A percentile compares a stretch with the other conserved stretches of the same genome.
Conservation (phyloP, 2,888 invertebrate species). For the Watsonalla cultraria region DNA sequence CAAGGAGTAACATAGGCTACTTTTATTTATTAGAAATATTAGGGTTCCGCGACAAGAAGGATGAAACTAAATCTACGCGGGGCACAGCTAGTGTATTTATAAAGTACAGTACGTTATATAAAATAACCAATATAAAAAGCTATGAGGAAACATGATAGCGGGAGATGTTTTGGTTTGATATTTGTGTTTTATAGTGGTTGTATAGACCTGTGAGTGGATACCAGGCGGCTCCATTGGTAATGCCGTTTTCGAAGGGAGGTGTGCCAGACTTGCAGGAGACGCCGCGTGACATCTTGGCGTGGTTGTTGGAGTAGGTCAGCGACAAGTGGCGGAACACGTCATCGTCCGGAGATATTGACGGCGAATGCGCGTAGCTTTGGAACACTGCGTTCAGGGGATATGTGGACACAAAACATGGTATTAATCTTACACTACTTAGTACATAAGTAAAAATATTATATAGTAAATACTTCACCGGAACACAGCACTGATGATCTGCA, state of each 20-base stretch:
- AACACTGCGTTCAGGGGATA: slow-evolving; percentile 87
- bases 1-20: no score
- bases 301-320: slow-evolving; percentile 90
- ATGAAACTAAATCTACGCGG: no score
- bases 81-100: no score
- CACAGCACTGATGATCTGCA: slow-evolving; percentile 86
- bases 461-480: slow-evolving; percentile 79
- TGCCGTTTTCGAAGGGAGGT: slow-evolving; percentile 90
- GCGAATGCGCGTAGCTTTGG: slow-evolving; percentile 89
- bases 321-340: slow-evolving; percentile 94
- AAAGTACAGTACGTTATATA: no score
- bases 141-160: no score
- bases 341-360: slow-evolving; percentile 93
- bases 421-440: slow-evolving; percentile 8
- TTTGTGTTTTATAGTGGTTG: not conserved
- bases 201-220: slow-evolving; percentile 87
- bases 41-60: no score
- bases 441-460: not conserved
- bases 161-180: no score
- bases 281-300: slow-evolving; percentile 92
- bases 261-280: slow-evolving; percentile 87
- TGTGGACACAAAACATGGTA: slow-evolving; percentile 48
- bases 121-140: no score
- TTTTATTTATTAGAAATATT: no score
- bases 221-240: slow-evolving; percentile 97